Percentiles rank a stretch among this genome's conserved stretches.
Evolutionary conservation across 2,797 vertebrate genomes (phyloP).

Genomic region (Tolypeutes matacus): DNA sequence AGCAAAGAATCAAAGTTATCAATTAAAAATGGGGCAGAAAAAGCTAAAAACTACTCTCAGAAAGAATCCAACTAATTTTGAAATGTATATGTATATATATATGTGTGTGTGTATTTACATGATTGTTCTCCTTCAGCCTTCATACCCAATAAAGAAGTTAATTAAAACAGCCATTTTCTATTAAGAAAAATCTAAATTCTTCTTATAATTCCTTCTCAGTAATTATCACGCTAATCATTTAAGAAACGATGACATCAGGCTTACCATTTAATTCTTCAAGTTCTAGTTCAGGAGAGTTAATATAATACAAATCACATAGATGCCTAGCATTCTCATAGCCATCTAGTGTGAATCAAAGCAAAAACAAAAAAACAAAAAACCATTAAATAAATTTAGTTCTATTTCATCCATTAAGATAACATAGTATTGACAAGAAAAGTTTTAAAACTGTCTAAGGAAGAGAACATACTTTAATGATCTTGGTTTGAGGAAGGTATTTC

Average conservation of each 20-base stretch:
- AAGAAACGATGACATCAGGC: constrained; percentile 60
- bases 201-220: constrained; percentile 54
- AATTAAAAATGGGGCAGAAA: constrained; percentile 46
- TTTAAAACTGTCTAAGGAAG: constrained; percentile 52
- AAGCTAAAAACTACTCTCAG: not conserved
- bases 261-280: constrained; percentile 96
- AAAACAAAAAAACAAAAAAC: not conserved
- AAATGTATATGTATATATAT: too few species aligned
- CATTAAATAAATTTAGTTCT: constrained; percentile 70
- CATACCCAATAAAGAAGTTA: not conserved
- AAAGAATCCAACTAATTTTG: constrained; percentile 14
- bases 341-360: constrained; percentile 89
- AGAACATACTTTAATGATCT: constrained; percentile 42
- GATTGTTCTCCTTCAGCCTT: not conserved
- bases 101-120: not conserved
- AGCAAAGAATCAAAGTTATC: constrained; percentile 55
- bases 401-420: constrained; percentile 49
- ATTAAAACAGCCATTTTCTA: constrained; percentile 20
- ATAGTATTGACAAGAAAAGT: constrained; percentile 48
- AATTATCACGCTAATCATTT: not conserved
- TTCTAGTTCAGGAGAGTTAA: constrained; percentile 96
- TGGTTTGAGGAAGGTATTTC: constrained; percentile 1
- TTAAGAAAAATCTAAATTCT: constrained; percentile 49
- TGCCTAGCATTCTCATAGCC: constrained; percentile 97
- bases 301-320: constrained; percentile 98